Evolutionary conservation across 2,888 invertebrate species (phyloP).

Genomic region (Diabrotica balteata): DNA sequence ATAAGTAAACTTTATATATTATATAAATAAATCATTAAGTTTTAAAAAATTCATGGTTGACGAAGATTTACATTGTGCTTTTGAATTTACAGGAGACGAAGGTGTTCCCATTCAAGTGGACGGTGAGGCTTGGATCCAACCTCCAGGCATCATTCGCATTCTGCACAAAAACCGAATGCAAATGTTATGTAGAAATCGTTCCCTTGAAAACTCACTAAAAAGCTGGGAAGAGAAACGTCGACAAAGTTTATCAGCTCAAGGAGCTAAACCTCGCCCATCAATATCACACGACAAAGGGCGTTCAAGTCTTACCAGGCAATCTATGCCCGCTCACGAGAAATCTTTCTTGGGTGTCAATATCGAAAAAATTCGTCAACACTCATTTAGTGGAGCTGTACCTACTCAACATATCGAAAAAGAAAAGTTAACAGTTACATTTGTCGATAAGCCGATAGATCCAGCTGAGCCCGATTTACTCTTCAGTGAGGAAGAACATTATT

Average conservation of each 20-base stretch:
- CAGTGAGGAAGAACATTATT: constrained; percentile 71
- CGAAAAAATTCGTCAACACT: constrained; percentile 59
- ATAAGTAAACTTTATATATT: no score
- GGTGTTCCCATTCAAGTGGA: constrained; percentile 96
- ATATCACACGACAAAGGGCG: constrained; percentile 57
- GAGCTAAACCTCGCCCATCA: constrained; percentile 57
- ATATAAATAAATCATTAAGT: no score
- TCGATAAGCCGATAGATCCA: constrained; percentile 51
- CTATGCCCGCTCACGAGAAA: constrained; percentile 58
- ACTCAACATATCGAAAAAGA: constrained; percentile 46
- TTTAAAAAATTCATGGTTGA: no score
- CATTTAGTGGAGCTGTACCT: constrained; percentile 58
- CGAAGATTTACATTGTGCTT: no score
- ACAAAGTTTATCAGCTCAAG: constrained; percentile 64
- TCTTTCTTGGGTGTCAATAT: constrained; percentile 58
- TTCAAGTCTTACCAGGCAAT: constrained; percentile 57
- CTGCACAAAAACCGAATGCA: constrained; percentile 97
- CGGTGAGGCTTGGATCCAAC: constrained; percentile 98
- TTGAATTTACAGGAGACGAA: constrained; percentile 69
- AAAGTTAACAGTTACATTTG: constrained; percentile 52
- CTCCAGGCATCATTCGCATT: constrained; percentile 94
- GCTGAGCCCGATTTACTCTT: constrained; percentile 61
- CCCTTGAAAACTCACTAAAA: constrained; percentile 87
- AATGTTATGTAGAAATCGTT: constrained; percentile 91
- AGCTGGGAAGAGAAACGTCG: constrained; percentile 87